phyloP scores from a whole-genome alignment of 2,113 vertebrate genomes.

The Cinclus cinclus region DNA sequence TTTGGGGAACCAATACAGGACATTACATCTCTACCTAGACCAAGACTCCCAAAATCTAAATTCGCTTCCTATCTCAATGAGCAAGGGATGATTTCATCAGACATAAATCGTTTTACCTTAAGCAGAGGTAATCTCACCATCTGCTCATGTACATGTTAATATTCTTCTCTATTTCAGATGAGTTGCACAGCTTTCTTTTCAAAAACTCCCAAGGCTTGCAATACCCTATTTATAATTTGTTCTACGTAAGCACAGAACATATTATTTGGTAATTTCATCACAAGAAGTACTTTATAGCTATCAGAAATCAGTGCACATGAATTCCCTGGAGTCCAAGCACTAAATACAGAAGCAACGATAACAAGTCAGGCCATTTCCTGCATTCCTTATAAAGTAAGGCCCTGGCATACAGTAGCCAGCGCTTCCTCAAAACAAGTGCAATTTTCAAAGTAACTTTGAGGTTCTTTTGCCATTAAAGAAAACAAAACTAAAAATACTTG shows the following conservation, averaged over 20 bases:
- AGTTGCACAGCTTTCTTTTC: neutral
- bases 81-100: neutral
- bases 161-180: neutral
- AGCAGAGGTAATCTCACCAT: conserved; percentile 10
- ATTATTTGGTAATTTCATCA: neutral
- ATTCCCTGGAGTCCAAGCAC: conserved; percentile 9
- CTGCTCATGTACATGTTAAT: neutral
- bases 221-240: neutral
- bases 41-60: neutral
- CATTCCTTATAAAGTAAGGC: conserved; percentile 4
- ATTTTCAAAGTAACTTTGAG: neutral
- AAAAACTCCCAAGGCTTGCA: neutral
- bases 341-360: conserved; percentile 49
- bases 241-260: neutral
- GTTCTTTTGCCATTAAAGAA: neutral
- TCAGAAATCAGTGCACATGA: neutral
- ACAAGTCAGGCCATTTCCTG: conserved; percentile 22
- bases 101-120: conserved; percentile 21
- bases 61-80: neutral
- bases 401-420: neutral
- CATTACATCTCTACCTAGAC: neutral
- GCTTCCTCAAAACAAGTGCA: conserved; percentile 8
- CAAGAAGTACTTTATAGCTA: neutral
- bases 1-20: neutral
- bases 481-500: neutral